These are phyloP conservation scores for Rhinoptilus africanus DNA, from an alignment of 2,113 vertebrate species.

Conservation along the genomic window DNA sequence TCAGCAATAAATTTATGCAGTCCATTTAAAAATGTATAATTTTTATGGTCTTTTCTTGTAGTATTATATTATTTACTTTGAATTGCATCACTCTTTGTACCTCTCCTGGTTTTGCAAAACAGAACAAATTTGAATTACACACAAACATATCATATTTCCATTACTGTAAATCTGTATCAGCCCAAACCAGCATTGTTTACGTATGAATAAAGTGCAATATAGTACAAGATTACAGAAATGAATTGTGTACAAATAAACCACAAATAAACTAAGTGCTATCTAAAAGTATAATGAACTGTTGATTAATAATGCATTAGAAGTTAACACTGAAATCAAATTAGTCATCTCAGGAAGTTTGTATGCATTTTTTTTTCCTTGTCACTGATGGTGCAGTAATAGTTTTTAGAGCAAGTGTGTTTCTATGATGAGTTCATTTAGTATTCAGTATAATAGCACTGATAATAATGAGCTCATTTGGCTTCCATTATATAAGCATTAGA, in stretches of 20 bases:
- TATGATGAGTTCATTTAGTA: conserved; percentile 73
- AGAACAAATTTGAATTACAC: neutral
- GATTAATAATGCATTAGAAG: conserved; percentile 79
- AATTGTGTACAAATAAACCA: conserved; percentile 74
- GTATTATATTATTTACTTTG: neutral
- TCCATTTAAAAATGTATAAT: neutral
- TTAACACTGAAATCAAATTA: conserved; percentile 76
- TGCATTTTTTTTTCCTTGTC: conserved; percentile 23
- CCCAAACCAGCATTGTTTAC: conserved; percentile 49
- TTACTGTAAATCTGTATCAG: neutral
- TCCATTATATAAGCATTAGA: conserved; percentile 75
- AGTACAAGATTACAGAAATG: conserved; percentile 64
- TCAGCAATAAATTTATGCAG: neutral
- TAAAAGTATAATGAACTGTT: conserved; percentile 75
- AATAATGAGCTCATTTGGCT: conserved; percentile 77
- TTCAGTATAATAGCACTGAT: conserved; percentile 71
- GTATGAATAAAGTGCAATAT: conserved; percentile 53
- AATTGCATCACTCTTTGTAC: neutral
- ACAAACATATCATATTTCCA: neutral
- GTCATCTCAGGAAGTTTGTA: conserved; percentile 65
- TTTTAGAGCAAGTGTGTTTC: conserved; percentile 64
- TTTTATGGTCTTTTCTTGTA: neutral
- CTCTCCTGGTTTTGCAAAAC: neutral
- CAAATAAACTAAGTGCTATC: conserved; percentile 68
- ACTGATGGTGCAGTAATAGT: conserved; percentile 60